Percentiles rank a stretch among this genome's conserved stretches.
phyloP scores from a whole-genome alignment of 2,888 invertebrate genomes.

The Sesamia inferens region DNA sequence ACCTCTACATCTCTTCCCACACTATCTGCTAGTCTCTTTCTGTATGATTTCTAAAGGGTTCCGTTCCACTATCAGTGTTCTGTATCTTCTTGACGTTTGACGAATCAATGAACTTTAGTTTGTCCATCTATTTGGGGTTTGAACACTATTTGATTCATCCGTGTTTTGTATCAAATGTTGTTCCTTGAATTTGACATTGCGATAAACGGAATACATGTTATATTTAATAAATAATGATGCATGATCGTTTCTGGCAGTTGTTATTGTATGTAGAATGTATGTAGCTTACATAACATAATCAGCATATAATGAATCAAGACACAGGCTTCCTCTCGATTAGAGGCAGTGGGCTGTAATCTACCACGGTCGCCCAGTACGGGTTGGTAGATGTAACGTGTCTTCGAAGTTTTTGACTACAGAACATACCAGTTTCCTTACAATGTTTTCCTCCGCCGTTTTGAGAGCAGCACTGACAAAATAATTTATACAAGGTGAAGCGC shows the following conservation, averaged over 20 bases:
- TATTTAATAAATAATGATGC: constrained; percentile 18
- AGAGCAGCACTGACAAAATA: too few species aligned
- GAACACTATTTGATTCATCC: constrained; percentile 41
- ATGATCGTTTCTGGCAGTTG: constrained; percentile 10
- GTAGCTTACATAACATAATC: neutral
- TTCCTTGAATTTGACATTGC: constrained; percentile 10
- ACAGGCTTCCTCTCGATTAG: too few species aligned
- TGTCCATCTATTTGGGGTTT: constrained; percentile 53
- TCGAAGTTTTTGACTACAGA: too few species aligned
- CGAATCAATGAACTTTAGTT: constrained; percentile 71
- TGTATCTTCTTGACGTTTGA: constrained; percentile 75
- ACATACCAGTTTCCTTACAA: too few species aligned
- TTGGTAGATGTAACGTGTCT: too few species aligned
- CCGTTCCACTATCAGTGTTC: constrained; percentile 79
- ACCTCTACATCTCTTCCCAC: constrained; percentile 74
- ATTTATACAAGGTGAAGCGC: too few species aligned
- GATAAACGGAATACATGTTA: constrained; percentile 6
- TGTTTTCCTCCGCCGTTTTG: too few species aligned
- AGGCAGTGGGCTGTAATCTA: too few species aligned
- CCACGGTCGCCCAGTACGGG: too few species aligned
- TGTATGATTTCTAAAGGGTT: constrained; percentile 85
- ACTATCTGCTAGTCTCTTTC: constrained; percentile 82
- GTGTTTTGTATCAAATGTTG: constrained; percentile 30
- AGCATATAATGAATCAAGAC: too few species aligned
- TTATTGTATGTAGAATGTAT: neutral